A percentile compares a stretch with the other conserved stretches of the same genome.
Evolutionary conservation across 2,113 vertebrate species (phyloP).

Genomic region (Burhinus bistriatus): DNA sequence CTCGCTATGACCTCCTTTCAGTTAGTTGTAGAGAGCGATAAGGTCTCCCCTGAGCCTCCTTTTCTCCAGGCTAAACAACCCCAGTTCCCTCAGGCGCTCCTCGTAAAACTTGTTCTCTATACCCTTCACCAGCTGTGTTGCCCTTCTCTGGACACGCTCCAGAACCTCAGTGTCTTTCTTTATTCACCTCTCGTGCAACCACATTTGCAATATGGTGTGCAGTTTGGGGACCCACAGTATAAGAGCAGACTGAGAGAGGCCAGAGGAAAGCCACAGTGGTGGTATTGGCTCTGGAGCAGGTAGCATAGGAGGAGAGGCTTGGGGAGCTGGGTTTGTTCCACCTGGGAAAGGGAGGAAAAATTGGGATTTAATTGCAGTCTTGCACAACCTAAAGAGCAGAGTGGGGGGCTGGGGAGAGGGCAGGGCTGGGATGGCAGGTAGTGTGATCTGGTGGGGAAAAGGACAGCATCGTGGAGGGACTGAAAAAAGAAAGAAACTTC

Average conservation of each 20-base stretch:
- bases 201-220: not conserved
- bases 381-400: fast-evolving
- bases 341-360: not conserved
- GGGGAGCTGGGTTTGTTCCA: not conserved
- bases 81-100: not conserved
- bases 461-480: not conserved
- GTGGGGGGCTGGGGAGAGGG: fast-evolving
- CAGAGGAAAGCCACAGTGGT: not conserved
- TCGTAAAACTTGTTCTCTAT: not conserved
- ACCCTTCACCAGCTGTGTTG: not conserved
- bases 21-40: not conserved
- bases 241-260: not conserved
- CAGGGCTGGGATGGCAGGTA: not conserved
- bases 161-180: not conserved
- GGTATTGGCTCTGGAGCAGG: not conserved
- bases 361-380: not conserved
- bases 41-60: not conserved
- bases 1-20: not conserved
- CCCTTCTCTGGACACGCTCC: not conserved
- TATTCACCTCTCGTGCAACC: fast-evolving
- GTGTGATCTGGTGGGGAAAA: not conserved
- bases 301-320: not conserved
- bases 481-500: not conserved
- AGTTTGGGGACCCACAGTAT: not conserved
- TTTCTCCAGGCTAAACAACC: not conserved